Evolutionary conservation across 2,113 vertebrate species (phyloP), one percentile per base, ranked within the genome.

Genomic region (Suricata suricatta): DNA sequence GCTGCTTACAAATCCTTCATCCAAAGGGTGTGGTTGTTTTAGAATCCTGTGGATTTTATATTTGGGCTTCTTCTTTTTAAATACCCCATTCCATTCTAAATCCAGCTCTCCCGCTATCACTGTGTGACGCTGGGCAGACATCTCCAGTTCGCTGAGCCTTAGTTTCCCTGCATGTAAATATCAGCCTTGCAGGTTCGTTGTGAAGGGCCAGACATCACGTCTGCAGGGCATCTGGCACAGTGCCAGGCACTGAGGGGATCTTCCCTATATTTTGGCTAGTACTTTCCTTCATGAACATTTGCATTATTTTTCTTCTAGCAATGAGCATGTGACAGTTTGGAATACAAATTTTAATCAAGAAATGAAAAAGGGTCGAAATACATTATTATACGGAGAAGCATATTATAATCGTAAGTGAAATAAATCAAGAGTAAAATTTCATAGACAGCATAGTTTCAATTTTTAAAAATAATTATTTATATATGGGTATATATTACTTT

Each of bases 11-110:
- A 76, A 63, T 52, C 76, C 88, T 85, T 0, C 96, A 87, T 98
- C 93, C 97, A 96, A 98, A 88, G 57, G 86, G 76, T 83, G 87
- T 97, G 92, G 95, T 96, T 97, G 96, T 66, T 91, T 97, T 5
- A 31, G 95, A 89, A 74, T 92, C 90, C 93, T 89, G 85, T 63
- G 57, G 47, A 72, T 72, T 60, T 87, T 86, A 97, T 47, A 83
- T 87, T 88, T 64, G 57, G 38, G 57, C 27, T 50, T 92, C 82
- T 77, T 93, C 35, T 82, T 95, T 90, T 64, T 12, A 90, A 91
- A 69, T 2, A 33, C 7, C 7, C 4, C 29, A 13, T 80, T 89
- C 54, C 13, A 5, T 29, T 66, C 68, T 35, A 50, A 93, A 84
- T 38, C 25, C 19, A 57, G 88, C 41, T 76, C 38, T 81, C 86